Conservation (phyloP, 2,797 vertebrate genomes). For the Amblyopsis hoosieri region DNA sequence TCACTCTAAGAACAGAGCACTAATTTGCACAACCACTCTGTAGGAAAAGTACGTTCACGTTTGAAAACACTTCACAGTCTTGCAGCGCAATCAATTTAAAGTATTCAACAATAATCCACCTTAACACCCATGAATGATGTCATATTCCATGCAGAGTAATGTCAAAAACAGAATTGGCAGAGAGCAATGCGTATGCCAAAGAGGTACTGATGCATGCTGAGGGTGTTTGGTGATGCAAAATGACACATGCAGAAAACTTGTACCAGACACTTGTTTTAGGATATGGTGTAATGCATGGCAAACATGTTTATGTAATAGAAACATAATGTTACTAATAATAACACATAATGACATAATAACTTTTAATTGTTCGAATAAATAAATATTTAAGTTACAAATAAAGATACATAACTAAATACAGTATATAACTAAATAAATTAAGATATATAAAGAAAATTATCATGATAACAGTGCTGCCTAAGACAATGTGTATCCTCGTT, state of each 20-base stretch:
- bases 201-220: not conserved
- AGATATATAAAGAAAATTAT: too few relatives aligned
- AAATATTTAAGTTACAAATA: too few relatives aligned
- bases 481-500: not conserved
- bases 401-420: too few relatives aligned
- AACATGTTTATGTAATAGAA: not conserved
- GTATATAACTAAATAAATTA: too few relatives aligned
- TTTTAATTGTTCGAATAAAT: too few relatives aligned
- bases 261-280: not conserved
- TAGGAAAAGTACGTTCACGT: slow-evolving; percentile 18
- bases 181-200: slow-evolving; percentile 13
- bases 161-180: slow-evolving; percentile 11
- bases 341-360: too few relatives aligned
- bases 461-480: too few relatives aligned
- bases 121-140: slow-evolving; percentile 8
- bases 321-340: too few relatives aligned
- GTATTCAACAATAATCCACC: slow-evolving; percentile 21
- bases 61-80: slow-evolving; percentile 7
- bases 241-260: slow-evolving; percentile 7
- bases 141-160: slow-evolving; percentile 19
- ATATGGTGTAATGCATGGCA: not conserved
- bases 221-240: not conserved
- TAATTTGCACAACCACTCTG: slow-evolving; percentile 12
- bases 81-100: slow-evolving; percentile 16
- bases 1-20: not conserved